These are phyloP conservation scores for Dinoponera quadriceps DNA, from an alignment of 1,140 invertebrate species.

Conservation along the genomic window DNA sequence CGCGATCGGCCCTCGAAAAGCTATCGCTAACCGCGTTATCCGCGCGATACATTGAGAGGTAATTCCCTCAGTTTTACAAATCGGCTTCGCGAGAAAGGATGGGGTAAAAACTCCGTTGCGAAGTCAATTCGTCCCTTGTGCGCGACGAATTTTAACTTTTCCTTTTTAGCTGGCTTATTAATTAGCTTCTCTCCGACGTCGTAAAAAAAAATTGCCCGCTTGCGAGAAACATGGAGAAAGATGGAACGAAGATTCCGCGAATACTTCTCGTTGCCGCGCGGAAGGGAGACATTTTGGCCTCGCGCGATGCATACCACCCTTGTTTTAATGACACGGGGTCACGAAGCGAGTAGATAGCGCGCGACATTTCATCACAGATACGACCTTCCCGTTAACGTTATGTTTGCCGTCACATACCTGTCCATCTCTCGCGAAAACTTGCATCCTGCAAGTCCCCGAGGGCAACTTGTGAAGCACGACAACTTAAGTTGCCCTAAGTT, in stretches of 20 bases:
- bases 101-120: too few species aligned
- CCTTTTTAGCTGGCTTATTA: background rate
- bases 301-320: background rate
- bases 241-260: background rate
- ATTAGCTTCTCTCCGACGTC: background rate
- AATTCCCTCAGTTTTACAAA: constrained; percentile 11
- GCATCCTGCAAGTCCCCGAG: background rate
- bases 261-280: background rate
- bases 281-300: constrained; percentile 6
- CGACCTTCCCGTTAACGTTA: constrained; percentile 7
- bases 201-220: background rate
- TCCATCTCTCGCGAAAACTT: background rate
- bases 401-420: background rate
- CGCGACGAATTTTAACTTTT: background rate
- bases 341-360: background rate
- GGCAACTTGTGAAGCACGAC: background rate
- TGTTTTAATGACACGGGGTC: background rate
- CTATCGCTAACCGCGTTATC: background rate
- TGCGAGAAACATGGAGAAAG: background rate
- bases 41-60: background rate
- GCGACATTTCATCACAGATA: constrained; percentile 20
- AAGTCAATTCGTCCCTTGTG: too few species aligned
- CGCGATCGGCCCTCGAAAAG: background rate
- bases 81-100: background rate
- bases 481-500: too few species aligned